These are phyloP conservation scores for Elaphurus davidianus DNA, from an alignment of 2,113 vertebrate genomes.

Conservation along the genomic window DNA sequence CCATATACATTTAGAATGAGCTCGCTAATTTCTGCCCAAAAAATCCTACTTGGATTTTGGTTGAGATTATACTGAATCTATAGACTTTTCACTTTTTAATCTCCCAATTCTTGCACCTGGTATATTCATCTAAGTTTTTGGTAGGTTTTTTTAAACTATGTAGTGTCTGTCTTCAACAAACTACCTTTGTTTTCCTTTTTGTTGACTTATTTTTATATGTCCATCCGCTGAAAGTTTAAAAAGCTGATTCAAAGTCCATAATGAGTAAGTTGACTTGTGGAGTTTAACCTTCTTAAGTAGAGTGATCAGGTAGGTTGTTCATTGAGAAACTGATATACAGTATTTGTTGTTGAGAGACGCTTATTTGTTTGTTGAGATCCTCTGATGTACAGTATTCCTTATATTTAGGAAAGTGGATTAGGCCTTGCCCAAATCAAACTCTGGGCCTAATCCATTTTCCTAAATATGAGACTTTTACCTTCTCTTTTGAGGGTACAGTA, in stretches of 20 bases:
- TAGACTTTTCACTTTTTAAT: conserved; percentile 1
- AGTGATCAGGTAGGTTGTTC: not conserved
- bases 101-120: not conserved
- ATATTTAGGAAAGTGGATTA: not conserved
- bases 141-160: not conserved
- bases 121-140: not conserved
- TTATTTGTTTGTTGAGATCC: not conserved
- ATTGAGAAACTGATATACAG: not conserved
- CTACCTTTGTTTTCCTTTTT: not conserved
- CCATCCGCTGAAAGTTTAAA: not conserved
- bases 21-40: not conserved
- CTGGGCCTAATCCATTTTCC: not conserved
- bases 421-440: not conserved
- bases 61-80: not conserved
- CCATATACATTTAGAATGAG: not conserved
- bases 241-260: not conserved
- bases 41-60: not conserved
- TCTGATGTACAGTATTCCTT: not conserved
- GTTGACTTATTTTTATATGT: not conserved
- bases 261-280: not conserved
- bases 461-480: not conserved
- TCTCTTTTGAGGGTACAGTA: not conserved
- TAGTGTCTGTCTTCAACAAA: not conserved
- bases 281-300: not conserved
- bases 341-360: not conserved